A percentile compares a stretch with the other conserved stretches of the same genome.
phyloP scores from a whole-genome alignment of 2,113 vertebrate genomes.

The Oncorhynchus keta region DNA sequence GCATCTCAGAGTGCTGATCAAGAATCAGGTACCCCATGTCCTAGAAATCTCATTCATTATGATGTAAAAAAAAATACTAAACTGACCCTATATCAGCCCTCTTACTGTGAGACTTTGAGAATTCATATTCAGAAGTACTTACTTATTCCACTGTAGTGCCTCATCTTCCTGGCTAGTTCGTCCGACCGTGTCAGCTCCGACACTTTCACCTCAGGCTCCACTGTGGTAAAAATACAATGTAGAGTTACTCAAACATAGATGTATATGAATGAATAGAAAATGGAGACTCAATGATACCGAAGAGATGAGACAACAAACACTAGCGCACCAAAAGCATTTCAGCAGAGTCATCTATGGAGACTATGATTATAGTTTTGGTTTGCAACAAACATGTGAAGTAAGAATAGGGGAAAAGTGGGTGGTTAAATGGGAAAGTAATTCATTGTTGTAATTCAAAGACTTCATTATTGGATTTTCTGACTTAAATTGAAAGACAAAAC shows the following conservation, averaged over 20 bases:
- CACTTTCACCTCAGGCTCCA: constrained; percentile 88
- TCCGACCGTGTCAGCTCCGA: constrained; percentile 89
- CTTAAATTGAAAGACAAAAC: background rate
- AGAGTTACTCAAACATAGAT: background rate
- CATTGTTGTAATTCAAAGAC: too few species aligned
- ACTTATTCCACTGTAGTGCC: constrained; percentile 83
- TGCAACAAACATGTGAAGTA: background rate
- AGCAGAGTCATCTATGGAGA: background rate
- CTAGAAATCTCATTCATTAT: too few species aligned
- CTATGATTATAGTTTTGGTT: background rate
- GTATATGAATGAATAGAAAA: background rate
- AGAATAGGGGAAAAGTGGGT: background rate
- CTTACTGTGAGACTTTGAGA: too few species aligned
- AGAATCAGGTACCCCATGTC: too few species aligned
- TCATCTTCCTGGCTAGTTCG: constrained; percentile 87
- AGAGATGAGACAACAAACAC: background rate
- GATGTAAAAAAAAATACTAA: too few species aligned
- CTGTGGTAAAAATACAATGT: constrained; percentile 37
- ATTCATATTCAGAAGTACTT: constrained; percentile 37
- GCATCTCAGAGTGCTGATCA: too few species aligned
- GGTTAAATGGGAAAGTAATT: background rate
- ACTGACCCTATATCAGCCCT: background rate
- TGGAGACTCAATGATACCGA: background rate
- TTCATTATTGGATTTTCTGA: background rate
- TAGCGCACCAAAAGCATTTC: background rate